These are phyloP conservation scores for Meloidogyne chitwoodi DNA, from an alignment of 1,140 invertebrate species.

Conservation along the genomic window DNA sequence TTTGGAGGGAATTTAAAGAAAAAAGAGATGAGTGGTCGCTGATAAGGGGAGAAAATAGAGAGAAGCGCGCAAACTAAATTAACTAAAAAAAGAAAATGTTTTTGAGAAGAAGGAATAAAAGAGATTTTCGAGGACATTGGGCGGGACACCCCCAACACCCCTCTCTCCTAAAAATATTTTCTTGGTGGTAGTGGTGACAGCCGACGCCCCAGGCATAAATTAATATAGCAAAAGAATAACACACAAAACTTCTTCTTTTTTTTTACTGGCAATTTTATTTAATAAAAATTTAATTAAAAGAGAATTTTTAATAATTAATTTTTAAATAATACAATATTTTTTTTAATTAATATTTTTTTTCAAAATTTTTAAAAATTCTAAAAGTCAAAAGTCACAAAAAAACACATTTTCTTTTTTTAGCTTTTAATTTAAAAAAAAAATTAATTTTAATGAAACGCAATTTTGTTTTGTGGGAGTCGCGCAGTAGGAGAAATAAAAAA, in stretches of 20 bases:
- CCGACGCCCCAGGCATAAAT: background rate
- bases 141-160: background rate
- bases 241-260: too few relatives aligned
- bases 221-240: too few relatives aligned
- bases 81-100: background rate
- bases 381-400: too few relatives aligned
- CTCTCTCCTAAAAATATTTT: too few relatives aligned
- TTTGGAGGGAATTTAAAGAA: background rate
- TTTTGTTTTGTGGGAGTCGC: background rate
- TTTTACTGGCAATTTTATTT: too few relatives aligned
- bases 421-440: background rate
- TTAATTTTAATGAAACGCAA: background rate
- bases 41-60: background rate
- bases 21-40: background rate
- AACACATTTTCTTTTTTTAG: too few relatives aligned
- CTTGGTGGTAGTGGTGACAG: background rate
- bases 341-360: too few relatives aligned
- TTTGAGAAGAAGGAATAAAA: background rate
- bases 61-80: background rate
- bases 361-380: background rate
- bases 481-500: background rate
- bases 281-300: too few relatives aligned
- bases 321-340: too few relatives aligned
- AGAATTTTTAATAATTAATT: too few relatives aligned
- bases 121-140: background rate